Evolutionary conservation across 2,113 vertebrate genomes (phyloP).

Genomic region (Pachycephala philippinensis): DNA sequence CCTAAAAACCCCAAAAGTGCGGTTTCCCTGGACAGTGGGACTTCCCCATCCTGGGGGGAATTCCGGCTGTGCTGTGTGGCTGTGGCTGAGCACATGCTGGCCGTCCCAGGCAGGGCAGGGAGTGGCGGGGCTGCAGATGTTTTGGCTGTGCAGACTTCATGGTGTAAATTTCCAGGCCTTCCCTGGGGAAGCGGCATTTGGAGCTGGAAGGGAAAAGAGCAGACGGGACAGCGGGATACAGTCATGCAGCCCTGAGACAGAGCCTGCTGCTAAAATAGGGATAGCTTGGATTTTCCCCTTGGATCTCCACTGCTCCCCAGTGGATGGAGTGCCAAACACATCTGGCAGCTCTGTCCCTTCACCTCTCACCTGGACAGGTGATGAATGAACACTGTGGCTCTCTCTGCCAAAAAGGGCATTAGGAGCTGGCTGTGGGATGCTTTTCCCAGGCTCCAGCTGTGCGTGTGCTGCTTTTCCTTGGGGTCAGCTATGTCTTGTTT

Average conservation of each 20-base stretch:
- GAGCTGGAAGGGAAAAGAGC: neutral
- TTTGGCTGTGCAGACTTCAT: constrained; percentile 57
- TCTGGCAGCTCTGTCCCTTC: neutral
- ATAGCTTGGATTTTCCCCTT: neutral
- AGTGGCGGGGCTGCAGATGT: constrained; percentile 28
- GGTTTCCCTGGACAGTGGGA: fast-evolving
- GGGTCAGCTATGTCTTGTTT: neutral
- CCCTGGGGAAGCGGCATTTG: constrained; percentile 3
- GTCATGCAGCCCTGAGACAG: neutral
- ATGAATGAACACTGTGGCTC: neutral
- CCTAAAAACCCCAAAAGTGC: neutral
- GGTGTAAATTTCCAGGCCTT: constrained; percentile 67
- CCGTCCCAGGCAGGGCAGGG: neutral
- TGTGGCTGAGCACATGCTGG: neutral
- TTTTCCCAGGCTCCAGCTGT: neutral
- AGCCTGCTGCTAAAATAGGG: neutral
- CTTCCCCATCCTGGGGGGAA: neutral
- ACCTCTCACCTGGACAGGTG: neutral
- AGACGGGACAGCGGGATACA: neutral
- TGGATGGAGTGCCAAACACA: fast-evolving
- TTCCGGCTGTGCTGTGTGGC: neutral
- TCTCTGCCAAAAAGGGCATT: neutral
- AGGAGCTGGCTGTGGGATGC: neutral
- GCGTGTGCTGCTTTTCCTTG: neutral
- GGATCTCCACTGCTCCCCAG: neutral